Evolutionary conservation across 2,888 invertebrate genomes (phyloP).

Genomic region (Cheiracanthium punctorium): DNA sequence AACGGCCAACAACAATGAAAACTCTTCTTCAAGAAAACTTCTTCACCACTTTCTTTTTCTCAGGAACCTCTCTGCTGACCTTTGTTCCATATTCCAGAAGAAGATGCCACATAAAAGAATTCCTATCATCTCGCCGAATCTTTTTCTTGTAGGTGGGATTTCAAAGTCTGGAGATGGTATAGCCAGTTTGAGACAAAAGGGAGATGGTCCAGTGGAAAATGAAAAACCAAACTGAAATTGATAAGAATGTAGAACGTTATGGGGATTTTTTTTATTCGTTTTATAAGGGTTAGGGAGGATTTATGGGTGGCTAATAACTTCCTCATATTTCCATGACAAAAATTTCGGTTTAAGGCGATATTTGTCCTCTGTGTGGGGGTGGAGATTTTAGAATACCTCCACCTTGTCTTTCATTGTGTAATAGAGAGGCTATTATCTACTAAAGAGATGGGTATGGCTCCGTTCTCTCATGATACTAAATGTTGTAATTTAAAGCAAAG

Average conservation of each 20-base stretch:
- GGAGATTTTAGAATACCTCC: too few species aligned
- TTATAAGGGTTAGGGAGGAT: neutral
- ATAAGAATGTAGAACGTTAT: neutral
- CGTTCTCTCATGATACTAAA: too few species aligned
- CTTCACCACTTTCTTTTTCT: constrained; percentile 40
- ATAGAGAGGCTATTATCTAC: too few species aligned
- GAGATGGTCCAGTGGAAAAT: neutral
- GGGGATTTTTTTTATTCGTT: neutral
- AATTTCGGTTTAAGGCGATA: too few species aligned
- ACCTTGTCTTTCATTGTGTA: too few species aligned
- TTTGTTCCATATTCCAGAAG: constrained; percentile 58
- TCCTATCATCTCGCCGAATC: constrained; percentile 43
- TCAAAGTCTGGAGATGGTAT: neutral
- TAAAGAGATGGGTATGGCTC: too few species aligned
- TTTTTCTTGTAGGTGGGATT: neutral
- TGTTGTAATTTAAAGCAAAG: too few species aligned
- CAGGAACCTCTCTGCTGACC: constrained; percentile 65
- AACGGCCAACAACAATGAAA: constrained; percentile 46
- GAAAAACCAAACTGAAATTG: neutral
- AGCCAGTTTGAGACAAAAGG: neutral
- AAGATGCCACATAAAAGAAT: constrained; percentile 20
- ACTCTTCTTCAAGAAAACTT: constrained; percentile 26
- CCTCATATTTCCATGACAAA: neutral
- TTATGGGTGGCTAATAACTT: neutral
- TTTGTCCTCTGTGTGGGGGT: too few species aligned